Evolutionary conservation across 1,140 invertebrate species (phyloP), one percentile per base, ranked within the genome.

Genomic region (Nebria ingens): DNA sequence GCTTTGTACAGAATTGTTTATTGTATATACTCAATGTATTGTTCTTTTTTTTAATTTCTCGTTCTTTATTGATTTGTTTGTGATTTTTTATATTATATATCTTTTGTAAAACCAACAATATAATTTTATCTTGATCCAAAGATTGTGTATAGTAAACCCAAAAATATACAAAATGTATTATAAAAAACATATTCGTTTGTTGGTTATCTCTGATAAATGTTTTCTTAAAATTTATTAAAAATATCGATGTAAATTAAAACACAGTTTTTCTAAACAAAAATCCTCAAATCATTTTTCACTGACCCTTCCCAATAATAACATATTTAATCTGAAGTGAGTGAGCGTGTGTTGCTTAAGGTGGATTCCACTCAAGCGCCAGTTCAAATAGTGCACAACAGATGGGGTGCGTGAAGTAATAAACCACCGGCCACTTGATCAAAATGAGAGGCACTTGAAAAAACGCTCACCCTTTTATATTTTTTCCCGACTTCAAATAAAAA

Each of bases 231-330:
- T 56, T 58, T 59, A 56, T 59, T 61, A 61, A 61, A 61, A 56
- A 61, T 59, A 61, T 61, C 55, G 56, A 59, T 58, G 59, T 59
- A 61, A 61, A 59, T 57, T 55, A 57, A 57, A 61, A 12, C 25
- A 29, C 40, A 59, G 55, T 61, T 61, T 61, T 61, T 45, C 40
- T 4, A 45, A 45, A 45, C 9, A 45, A 45, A 9, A 11, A 45
- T 12, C 17, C 15, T 17, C 40, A 12, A 4, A 17, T 45, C 40
- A 12, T 45, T 17, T 12, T 45, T 45, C 17, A 45, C 9, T 45
- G 9, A 45, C 4, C 9, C 17, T 17, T 17, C 15, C 15, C 4
- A 45, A 12, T 45, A 45, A 45, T 45, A 12, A 6, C 4, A 11
- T 17, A 45, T 17, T 29, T 29, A 13, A 29, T 29, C 13, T 29